Base-by-base conservation (phyloP, 2,113 vertebrate genomes). In the Calcarius ornatus region DNA sequence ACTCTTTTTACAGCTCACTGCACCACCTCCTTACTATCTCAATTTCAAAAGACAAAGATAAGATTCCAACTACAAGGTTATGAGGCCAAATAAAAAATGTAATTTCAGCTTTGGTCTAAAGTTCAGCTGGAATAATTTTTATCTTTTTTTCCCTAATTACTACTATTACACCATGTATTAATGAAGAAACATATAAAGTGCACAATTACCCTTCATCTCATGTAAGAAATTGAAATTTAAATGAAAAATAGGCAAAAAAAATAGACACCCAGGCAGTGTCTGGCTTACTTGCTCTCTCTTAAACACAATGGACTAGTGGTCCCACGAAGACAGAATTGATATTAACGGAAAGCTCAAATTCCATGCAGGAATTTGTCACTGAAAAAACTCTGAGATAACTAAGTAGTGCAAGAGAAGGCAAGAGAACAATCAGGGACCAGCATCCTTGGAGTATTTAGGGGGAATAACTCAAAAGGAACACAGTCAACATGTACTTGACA, bases 401-500 rank as follows among this genome's bases (percentile, higher is more conserved):
- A 82, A 73, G 54, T 47, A 70, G 65, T 43, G 47, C 50, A 75
- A 81, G 42, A 61, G 30, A 76, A 91, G 35, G 53, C 63, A 88
- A 93, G 22, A 91, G 43, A 82, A 66, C 13, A 64, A 31, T 53
- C 43, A 86, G 53, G 37, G 56, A 69, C 2, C 72, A 93, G 63
- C 54, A 51, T 40, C 59, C 60, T 81, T 81, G 59, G 60, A 76
- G 70, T 80, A 91, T 65, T 83, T 94, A 82, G 48, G 50, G 20
- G 50, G 24, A 95, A 71, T 75, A 84, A 83, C 45, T 94, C 78
- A 90, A 60, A 94, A 92, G 56, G n/a, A 97, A 87, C 59, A 33
- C 33, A 64, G 31, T 23, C 78, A 70, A 70, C 75, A 68, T 90
- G 65, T 48, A 48, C 27, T 93, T 79, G 73, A 84, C 40, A 76